Evolutionary conservation across 1,140 invertebrate species (phyloP), one percentile per base, ranked within the genome.

Genomic region (Papilio glaucus): DNA sequence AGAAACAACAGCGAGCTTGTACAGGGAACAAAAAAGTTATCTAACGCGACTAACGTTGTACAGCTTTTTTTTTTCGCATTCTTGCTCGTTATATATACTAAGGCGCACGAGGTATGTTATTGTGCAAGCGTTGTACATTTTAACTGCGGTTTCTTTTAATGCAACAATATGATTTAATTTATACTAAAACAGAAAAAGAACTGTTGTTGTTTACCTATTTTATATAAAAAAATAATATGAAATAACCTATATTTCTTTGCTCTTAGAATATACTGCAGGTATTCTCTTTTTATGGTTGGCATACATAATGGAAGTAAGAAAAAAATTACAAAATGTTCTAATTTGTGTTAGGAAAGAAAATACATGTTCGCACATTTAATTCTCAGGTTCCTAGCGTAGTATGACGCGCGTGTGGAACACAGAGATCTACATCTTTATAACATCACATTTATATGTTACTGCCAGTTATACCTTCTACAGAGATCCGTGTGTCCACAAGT

Each of bases 401-500:
- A n/a, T n/a, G n/a, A n/a, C n/a, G n/a, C n/a, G 67, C n/a, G 61
- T 76, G 77, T 84, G 76, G 77, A 77, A 82, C 81, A 80, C 76
- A 76, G 38, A 18, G 71, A 76, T 15, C n/a, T 45, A 63, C n/a
- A n/a, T n/a, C n/a, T n/a, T n/a, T 21, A 26, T 72, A 60, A 45
- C 21, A 38, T 65, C 6, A 73, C 33, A 69, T 57, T 82, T 86
- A 92, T 73, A 93, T 93, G 76, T 93, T 93, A 86, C 91, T 93
- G 38, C 91, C 91, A 21, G 91, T 93, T 75, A 93, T 91, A 85
- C 91, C 90, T 87, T 93, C 91, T 74, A 93, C 91, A 61, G 91
- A 91, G 81, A 93, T 90, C 81, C 91, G 83, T 42, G 91, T 93
- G 82, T 93, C 91, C 83, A 93, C 91, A 78, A 91, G 84, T 88